Conservation (phyloP, 2,113 vertebrate species). For the Lucifuga dentata region DNA sequence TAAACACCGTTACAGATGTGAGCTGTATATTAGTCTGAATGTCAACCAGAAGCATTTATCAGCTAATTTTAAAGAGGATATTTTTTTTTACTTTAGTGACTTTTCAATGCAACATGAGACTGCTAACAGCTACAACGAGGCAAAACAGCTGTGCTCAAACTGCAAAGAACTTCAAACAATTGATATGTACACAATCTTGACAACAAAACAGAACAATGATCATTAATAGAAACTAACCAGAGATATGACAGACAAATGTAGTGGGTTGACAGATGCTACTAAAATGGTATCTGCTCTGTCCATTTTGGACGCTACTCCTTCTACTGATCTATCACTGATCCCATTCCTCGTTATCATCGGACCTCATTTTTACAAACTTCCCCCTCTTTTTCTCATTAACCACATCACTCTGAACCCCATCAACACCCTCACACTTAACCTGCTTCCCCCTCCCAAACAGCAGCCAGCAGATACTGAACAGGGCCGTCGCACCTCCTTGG, state of each 20-base stretch:
- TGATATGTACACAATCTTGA: too few relatives aligned
- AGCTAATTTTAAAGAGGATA: constrained; percentile 23
- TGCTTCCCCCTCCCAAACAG: constrained; percentile 73
- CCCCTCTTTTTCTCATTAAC: constrained; percentile 48
- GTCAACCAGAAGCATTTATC: background rate
- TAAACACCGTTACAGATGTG: too few relatives aligned
- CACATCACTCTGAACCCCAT: constrained; percentile 63
- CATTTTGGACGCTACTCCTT: constrained; percentile 60
- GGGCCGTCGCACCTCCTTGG: constrained; percentile 98
- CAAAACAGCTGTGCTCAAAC: constrained; percentile 33
- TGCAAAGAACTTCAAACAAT: too few relatives aligned
- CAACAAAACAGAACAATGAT: constrained; percentile 25
- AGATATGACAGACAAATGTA: background rate
- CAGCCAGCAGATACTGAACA: constrained; percentile 94
- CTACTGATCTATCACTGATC: constrained; percentile 65
- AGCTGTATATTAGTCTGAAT: too few relatives aligned
- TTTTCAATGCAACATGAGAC: constrained; percentile 3
- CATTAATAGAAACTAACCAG: background rate
- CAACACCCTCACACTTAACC: constrained; percentile 56
- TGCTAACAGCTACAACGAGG: constrained; percentile 8
- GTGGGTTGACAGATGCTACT: constrained; percentile 1
- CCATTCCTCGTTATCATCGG: constrained; percentile 40
- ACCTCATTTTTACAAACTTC: constrained; percentile 62
- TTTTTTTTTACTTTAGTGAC: too few relatives aligned
- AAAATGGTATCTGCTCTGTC: constrained; percentile 64